A percentile compares a stretch with the other conserved stretches of the same genome.
These are phyloP conservation scores for Heteronetta atricapilla DNA, from an alignment of 2,113 vertebrate species.

Conservation along the genomic window DNA sequence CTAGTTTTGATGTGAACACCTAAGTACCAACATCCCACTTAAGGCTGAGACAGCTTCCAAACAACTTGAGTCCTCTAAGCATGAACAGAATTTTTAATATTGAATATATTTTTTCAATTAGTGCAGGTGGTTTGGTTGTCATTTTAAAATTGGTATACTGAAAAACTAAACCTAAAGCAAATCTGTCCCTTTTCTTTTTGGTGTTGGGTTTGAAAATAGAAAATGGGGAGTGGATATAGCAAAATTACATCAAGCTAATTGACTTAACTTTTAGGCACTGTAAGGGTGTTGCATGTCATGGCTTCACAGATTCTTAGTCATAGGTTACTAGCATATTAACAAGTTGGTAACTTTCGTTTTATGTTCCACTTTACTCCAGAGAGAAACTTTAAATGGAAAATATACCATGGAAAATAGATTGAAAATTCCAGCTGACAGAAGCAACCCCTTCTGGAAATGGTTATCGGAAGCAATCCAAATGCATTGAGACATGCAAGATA, in stretches of 20 bases:
- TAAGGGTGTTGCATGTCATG: slow-evolving; percentile 36
- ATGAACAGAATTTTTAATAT: background rate
- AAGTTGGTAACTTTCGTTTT: background rate
- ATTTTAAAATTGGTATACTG: background rate
- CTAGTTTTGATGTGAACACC: background rate
- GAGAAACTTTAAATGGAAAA: background rate
- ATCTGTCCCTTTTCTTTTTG: background rate
- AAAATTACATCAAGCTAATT: background rate
- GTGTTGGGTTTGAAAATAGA: background rate
- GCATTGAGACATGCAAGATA: background rate
- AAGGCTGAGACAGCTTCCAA: background rate
- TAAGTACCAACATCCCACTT: background rate
- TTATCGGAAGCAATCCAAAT: background rate
- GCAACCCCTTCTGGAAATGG: background rate
- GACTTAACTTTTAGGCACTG: background rate
- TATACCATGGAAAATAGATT: background rate
- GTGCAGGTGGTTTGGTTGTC: background rate
- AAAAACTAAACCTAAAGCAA: background rate
- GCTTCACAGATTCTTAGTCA: slow-evolving; percentile 3
- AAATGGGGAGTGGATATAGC: background rate
- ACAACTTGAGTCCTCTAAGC: background rate
- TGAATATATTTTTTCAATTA: background rate
- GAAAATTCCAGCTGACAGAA: background rate
- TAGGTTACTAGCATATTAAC: slow-evolving; percentile 21
- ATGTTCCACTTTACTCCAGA: background rate